phyloP scores from a whole-genome alignment of 2,113 vertebrate species.

The Laterallus jamaicensis region DNA sequence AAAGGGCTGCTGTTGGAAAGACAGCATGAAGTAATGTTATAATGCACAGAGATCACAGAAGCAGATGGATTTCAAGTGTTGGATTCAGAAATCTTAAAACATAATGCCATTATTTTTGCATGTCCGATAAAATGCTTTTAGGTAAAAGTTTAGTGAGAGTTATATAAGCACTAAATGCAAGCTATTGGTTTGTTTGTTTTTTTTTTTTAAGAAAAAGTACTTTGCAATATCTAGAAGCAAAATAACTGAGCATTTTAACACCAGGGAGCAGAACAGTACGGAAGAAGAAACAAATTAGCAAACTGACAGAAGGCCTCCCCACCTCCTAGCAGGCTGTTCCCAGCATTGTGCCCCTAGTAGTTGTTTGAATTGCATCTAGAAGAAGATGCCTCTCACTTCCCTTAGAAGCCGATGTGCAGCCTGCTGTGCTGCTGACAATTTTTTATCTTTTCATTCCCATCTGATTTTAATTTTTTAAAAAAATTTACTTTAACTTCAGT shows the following conservation, averaged over 20 bases:
- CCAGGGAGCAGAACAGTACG: neutral
- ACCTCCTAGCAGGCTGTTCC: neutral
- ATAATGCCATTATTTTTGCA: rapidly evolving
- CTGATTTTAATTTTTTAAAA: neutral
- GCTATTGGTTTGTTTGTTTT: neutral
- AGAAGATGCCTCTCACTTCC: neutral
- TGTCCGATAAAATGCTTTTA: neutral
- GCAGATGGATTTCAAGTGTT: neutral
- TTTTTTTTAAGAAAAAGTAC: neutral
- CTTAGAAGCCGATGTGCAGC: neutral
- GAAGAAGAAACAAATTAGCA: neutral
- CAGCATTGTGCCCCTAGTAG: neutral
- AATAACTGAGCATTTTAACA: neutral
- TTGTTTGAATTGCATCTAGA: neutral
- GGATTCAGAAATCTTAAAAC: neutral
- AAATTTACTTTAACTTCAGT: neutral
- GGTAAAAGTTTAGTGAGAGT: neutral
- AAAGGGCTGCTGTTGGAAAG: neutral
- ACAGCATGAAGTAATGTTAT: neutral
- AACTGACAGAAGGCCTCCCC: neutral
- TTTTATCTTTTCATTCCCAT: neutral
- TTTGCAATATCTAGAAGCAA: neutral
- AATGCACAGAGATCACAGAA: neutral
- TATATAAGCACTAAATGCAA: neutral
- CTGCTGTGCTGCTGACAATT: neutral